These are phyloP conservation scores for Tipula lateralis DNA, from an alignment of 2,888 invertebrate species.

Conservation along the genomic window DNA sequence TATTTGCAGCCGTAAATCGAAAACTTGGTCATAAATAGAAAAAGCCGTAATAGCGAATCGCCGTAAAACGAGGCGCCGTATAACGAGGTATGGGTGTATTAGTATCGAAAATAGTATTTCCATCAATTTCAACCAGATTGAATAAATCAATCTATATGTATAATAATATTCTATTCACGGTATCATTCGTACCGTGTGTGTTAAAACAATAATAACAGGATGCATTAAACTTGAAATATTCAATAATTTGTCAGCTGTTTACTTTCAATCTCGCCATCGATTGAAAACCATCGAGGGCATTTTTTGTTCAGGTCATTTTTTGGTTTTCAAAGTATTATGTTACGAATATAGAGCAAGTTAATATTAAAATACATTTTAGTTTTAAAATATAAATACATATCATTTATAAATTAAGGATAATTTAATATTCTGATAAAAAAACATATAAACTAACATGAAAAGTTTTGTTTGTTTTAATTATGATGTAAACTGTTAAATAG, in stretches of 20 bases:
- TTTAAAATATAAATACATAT: too few species aligned
- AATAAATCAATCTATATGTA: not conserved
- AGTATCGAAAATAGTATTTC: not conserved
- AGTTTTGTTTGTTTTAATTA: not conserved
- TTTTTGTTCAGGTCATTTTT: constrained; percentile 9
- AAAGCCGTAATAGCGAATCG: too few species aligned
- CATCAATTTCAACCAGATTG: not conserved
- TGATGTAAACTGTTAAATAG: not conserved
- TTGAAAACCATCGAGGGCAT: not conserved
- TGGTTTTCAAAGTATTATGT: not conserved
- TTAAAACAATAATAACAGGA: too few species aligned
- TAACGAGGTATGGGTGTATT: too few species aligned
- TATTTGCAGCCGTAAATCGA: too few species aligned
- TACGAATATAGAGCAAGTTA: not conserved
- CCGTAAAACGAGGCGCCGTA: too few species aligned
- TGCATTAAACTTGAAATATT: too few species aligned
- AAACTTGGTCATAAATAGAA: too few species aligned
- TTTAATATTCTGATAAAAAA: not conserved
- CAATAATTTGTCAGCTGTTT: constrained; percentile 7
- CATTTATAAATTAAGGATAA: not conserved
- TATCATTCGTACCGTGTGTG: not conserved
- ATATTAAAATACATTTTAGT: not conserved
- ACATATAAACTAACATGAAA: too few species aligned
- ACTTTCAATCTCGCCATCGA: not conserved
- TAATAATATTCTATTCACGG: not conserved